phyloP scores from a whole-genome alignment of 1,140 invertebrate species.

The Saxidomus purpurata region DNA sequence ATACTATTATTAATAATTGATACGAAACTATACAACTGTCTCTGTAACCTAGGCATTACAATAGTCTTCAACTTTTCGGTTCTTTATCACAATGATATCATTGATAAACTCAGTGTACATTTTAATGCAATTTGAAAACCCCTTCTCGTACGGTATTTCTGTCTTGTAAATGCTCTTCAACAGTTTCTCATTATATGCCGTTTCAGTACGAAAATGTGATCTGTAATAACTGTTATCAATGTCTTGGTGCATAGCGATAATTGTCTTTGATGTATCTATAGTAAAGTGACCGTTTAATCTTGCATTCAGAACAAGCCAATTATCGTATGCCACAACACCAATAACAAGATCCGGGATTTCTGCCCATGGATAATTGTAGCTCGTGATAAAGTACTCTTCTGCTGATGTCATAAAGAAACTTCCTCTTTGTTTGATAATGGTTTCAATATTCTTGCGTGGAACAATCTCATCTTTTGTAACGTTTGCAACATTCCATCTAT shows the following conservation, averaged over 20 bases:
- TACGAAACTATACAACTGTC: too few relatives aligned
- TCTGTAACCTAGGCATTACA: background rate
- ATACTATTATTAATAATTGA: too few relatives aligned
- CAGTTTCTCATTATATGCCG: slow-evolving; percentile 49
- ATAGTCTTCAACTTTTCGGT: background rate
- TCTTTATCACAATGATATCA: background rate
- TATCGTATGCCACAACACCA: slow-evolving; percentile 71
- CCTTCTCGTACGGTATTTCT: background rate
- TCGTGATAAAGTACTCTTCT: slow-evolving; percentile 73
- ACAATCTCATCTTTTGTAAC: slow-evolving; percentile 40
- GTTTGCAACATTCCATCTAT: slow-evolving; percentile 55
- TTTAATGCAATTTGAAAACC: background rate
- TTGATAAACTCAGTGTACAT: background rate
- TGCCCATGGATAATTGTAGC: slow-evolving; percentile 67
- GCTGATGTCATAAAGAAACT: slow-evolving; percentile 60
- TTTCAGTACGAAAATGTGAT: slow-evolving; percentile 17
- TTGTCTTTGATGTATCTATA: slow-evolving; percentile 63
- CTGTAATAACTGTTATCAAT: slow-evolving; percentile 64
- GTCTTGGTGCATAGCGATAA: slow-evolving; percentile 71
- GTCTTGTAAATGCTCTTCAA: background rate
- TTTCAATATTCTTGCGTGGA: slow-evolving; percentile 20
- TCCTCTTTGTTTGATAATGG: slow-evolving; percentile 37
- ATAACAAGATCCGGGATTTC: slow-evolving; percentile 71
- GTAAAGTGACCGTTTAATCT: slow-evolving; percentile 37
- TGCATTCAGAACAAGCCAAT: slow-evolving; percentile 71